Evolutionary conservation across 2,888 invertebrate genomes (phyloP).

Genomic region (Lottia gigantea): DNA sequence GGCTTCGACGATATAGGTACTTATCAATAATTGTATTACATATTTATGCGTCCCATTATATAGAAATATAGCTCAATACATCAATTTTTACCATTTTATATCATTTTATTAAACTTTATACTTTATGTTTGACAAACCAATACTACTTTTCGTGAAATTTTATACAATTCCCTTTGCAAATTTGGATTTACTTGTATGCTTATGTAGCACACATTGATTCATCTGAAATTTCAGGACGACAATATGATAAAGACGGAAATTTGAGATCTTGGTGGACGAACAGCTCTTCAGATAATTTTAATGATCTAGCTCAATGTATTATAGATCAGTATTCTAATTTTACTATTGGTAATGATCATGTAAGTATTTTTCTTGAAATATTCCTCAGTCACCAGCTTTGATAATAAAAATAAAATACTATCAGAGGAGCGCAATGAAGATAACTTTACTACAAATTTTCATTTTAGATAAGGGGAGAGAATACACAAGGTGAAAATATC

Average conservation of each 20-base stretch:
- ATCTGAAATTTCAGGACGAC: constrained; percentile 79
- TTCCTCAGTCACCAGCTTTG: neutral
- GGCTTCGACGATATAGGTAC: constrained; percentile 85
- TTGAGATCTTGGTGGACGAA: constrained; percentile 98
- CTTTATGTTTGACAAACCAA: no score
- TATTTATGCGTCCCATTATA: no score
- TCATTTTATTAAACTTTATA: no score
- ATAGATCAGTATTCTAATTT: constrained; percentile 89
- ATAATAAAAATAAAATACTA: no score
- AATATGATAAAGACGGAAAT: constrained; percentile 95
- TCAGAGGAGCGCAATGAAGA: no score
- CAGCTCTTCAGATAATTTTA: constrained; percentile 88
- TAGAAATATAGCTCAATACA: no score
- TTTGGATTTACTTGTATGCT: no score
- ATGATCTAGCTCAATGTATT: constrained; percentile 87
- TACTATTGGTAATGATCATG: constrained; percentile 71
- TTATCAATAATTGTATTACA: neutral
- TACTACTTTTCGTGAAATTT: no score
- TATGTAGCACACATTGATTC: no score
- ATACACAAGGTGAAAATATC: constrained; percentile 94
- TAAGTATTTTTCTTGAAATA: neutral
- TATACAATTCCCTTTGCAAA: no score
- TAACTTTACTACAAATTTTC: no score
- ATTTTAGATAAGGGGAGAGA: constrained; percentile 81
- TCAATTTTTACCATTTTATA: no score